phyloP scores from a whole-genome alignment of 1,140 invertebrate genomes.

The Arion vulgaris region DNA sequence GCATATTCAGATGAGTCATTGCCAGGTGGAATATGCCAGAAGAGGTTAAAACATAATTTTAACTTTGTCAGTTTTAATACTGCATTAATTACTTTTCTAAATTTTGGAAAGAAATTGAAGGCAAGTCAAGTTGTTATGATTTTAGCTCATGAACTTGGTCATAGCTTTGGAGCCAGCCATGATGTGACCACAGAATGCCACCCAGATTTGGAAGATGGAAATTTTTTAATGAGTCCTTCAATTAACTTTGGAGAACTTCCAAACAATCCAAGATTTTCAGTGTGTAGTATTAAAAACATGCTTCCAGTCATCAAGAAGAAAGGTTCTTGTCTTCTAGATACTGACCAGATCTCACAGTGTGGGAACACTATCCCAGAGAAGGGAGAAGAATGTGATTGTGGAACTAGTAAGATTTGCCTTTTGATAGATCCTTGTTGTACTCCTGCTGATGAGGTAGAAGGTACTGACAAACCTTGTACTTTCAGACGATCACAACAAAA shows the following conservation, averaged over 20 bases:
- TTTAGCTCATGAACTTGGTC: constrained; percentile 64
- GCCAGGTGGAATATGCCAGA: constrained; percentile 48
- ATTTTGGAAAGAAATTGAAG: constrained; percentile 43
- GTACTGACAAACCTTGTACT: constrained; percentile 52
- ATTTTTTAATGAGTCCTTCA: constrained; percentile 62
- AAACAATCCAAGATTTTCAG: constrained; percentile 61
- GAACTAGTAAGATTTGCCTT: constrained; percentile 46
- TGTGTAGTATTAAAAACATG: constrained; percentile 60
- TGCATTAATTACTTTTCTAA: constrained; percentile 52
- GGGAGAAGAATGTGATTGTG: constrained; percentile 68
- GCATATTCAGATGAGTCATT: constrained; percentile 50
- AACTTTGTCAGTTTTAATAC: constrained; percentile 53
- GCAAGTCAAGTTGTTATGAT: constrained; percentile 45
- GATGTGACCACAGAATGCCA: constrained; percentile 52
- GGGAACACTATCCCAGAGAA: constrained; percentile 57
- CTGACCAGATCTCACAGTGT: constrained; percentile 44
- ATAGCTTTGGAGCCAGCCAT: constrained; percentile 64
- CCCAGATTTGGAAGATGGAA: constrained; percentile 48
- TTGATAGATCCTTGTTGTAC: constrained; percentile 60
- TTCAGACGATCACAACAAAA: constrained; percentile 46
- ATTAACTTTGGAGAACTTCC: constrained; percentile 49
- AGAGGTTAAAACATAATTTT: constrained; percentile 30
- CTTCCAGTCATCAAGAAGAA: constrained; percentile 60
- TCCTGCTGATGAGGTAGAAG: constrained; percentile 42
- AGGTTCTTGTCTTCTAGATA: constrained; percentile 45